Evolutionary conservation across 1,140 invertebrate genomes (phyloP), one percentile per base, ranked within the genome.

Genomic region (Macrostomum lignano): DNA sequence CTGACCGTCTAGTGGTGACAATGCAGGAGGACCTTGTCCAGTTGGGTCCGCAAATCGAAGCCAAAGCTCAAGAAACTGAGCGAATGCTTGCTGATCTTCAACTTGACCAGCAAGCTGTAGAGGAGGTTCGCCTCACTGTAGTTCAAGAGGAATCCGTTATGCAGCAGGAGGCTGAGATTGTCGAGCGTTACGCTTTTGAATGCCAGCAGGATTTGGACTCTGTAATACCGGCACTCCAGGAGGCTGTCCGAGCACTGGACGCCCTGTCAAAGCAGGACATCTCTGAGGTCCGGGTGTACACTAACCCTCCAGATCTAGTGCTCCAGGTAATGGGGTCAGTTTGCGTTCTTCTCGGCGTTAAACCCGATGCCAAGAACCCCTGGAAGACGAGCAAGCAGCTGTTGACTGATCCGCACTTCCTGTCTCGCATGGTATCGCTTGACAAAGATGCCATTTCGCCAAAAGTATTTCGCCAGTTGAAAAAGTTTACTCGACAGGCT

Each of bases 201-300:
- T 55, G 52, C 40, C 42, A 55, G 37, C 29, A 37, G 36, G 53
- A 56, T 38, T 41, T 58, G 17, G 44, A 44, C 1, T 51, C 49
- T 24, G 53, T 55, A 0, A 39, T 79, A 49, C 77, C 77, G 2
- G 72, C 72, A 0, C 63, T 84, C 42, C 67, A 75, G 39, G 69
- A 70, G 15, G 74, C 77, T 0, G 68, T 72, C 33, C 69, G 70
- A 39, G 73, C 74, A 1, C 55, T 86, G 0, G 71, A 76, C 46
- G 62, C 71, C 1, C 53, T 84, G 0, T 77, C 77, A 43, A 81
- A 82, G 51, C 71, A 68, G 17, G 76, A 81, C 40, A 74, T 86
- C 19, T 74, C 75, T 45, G 77, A 84, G 54, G 51, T 82, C 2
- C 68, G 69, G 70, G 22, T 17, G 0, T 81, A 56, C 42, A 39